These are phyloP conservation scores for Neodiprion virginianus DNA, from an alignment of 1,140 invertebrate species.

Conservation along the genomic window DNA sequence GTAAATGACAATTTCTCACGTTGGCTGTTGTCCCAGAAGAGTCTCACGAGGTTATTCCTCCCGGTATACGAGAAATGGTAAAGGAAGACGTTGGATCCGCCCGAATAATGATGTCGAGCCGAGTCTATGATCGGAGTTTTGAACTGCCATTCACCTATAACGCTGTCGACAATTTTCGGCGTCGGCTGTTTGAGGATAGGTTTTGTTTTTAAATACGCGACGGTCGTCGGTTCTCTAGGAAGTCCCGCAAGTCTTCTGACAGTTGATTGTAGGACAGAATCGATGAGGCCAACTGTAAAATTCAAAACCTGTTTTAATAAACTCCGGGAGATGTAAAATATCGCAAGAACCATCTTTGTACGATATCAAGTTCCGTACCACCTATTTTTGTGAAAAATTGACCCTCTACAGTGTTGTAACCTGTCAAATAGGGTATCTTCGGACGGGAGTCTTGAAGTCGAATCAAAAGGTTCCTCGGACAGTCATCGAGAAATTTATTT, in stretches of 20 bases:
- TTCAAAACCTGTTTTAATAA: background rate
- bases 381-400: background rate
- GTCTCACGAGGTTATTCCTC: slow-evolving; percentile 7
- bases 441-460: background rate
- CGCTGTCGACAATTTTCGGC: background rate
- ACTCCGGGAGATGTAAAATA: background rate
- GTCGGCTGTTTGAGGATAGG: background rate
- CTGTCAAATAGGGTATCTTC: slow-evolving; percentile 3
- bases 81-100: slow-evolving; percentile 8
- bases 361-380: background rate
- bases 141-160: slow-evolving; percentile 12
- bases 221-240: background rate
- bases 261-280: background rate
- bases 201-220: background rate
- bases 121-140: slow-evolving; percentile 8
- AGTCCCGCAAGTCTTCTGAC: background rate
- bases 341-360: background rate
- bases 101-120: background rate
- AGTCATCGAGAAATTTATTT: background rate
- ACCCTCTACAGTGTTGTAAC: slow-evolving; percentile 8
- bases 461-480: slow-evolving; percentile 9
- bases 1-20: background rate
- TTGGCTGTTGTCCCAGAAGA: background rate
- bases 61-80: slow-evolving; percentile 10
- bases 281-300: background rate